A percentile compares a stretch with the other conserved stretches of the same genome.
Evolutionary conservation across 92 coral and sea anemone genomes (phyloP).

Genomic region (Parazoanthus swiftii): DNA sequence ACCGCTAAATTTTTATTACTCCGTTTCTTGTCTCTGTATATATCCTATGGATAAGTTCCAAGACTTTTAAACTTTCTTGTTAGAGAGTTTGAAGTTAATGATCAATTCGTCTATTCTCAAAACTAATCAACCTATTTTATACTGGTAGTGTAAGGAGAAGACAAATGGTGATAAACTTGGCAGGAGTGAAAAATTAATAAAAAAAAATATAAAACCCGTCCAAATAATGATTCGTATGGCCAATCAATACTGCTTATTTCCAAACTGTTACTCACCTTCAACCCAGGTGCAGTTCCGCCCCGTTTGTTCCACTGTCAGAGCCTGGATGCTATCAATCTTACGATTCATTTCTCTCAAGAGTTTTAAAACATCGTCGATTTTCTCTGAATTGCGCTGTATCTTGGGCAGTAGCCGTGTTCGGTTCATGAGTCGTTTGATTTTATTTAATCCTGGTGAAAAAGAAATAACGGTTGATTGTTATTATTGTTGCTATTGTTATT

Average conservation of each 20-base stretch:
- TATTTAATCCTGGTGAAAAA: conserved; percentile 11
- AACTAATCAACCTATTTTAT: no score
- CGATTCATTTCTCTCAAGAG: conserved; percentile 43
- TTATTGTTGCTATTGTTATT: no score
- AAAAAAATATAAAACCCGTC: no score
- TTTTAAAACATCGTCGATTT: conserved; percentile 28
- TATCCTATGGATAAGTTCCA: no score
- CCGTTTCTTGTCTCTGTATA: no score
- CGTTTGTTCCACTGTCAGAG: conserved; percentile 21
- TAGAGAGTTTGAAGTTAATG: no score
- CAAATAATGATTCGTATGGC: not conserved
- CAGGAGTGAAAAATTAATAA: no score
- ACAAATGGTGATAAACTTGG: no score
- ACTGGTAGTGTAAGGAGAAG: no score
- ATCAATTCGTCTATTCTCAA: no score
- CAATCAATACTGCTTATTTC: not conserved
- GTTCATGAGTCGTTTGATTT: conserved; percentile 36
- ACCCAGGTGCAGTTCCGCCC: conserved; percentile 40
- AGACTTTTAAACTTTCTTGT: no score
- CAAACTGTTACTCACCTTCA: not conserved
- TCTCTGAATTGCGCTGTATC: conserved; percentile 34
- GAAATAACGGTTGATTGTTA: not conserved
- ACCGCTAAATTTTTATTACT: no score
- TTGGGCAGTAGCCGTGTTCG: conserved; percentile 39
- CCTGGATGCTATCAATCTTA: conserved; percentile 40